Evolutionary conservation across 2,888 invertebrate species (phyloP).

Genomic region (Glyphotaelius pellucidus): DNA sequence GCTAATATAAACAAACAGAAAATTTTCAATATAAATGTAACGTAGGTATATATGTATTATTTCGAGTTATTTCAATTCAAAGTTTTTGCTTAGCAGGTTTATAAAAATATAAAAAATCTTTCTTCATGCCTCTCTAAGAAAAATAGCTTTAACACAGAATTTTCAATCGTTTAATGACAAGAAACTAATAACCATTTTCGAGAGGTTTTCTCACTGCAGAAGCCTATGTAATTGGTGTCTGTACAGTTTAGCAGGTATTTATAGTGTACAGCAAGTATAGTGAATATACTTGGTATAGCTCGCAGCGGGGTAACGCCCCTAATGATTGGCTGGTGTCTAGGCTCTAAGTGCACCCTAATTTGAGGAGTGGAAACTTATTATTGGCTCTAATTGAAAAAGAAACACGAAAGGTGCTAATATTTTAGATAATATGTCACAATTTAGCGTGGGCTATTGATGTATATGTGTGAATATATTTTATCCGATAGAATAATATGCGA

Average conservation of each 20-base stretch:
- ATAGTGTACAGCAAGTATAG: no score
- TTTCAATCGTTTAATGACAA: background rate
- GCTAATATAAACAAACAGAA: no score
- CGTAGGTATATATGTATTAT: no score
- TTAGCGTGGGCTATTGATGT: background rate
- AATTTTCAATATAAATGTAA: no score
- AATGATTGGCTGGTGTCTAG: background rate
- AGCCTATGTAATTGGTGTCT: no score
- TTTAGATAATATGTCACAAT: background rate
- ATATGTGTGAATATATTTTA: background rate
- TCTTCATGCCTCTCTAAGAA: no score
- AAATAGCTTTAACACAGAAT: no score
- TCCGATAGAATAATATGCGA: background rate
- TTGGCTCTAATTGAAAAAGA: background rate
- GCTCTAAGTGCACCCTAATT: background rate
- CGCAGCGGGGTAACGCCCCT: background rate
- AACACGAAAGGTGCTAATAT: background rate
- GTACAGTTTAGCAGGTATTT: no score
- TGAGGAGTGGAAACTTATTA: background rate
- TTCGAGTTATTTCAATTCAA: no score
- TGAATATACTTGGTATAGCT: background rate
- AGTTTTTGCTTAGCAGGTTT: no score
- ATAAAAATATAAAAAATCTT: no score
- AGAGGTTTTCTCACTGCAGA: background rate
- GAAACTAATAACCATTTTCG: background rate